Percentiles rank a stretch among this genome's conserved stretches.
Evolutionary conservation across 2,888 invertebrate genomes (phyloP).

Genomic region (Ectobius pallidus): DNA sequence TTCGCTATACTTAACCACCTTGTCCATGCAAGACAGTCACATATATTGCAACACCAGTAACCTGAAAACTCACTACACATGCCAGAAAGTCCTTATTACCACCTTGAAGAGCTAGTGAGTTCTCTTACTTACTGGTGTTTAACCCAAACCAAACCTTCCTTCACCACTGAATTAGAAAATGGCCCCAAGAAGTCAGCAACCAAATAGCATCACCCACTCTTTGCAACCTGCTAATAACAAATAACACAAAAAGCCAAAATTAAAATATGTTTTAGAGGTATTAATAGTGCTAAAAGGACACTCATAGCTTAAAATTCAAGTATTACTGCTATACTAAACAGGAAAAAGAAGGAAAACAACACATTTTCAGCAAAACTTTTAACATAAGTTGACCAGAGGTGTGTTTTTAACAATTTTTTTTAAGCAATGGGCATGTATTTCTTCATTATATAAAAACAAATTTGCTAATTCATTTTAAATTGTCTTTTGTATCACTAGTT

Average conservation of each 20-base stretch:
- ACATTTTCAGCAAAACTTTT: no score
- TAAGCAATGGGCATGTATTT: no score
- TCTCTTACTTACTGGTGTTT: slow-evolving; percentile 30
- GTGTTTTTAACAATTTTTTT: no score
- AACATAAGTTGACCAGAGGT: no score
- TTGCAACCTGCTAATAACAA: slow-evolving; percentile 37
- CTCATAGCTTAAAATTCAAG: no score
- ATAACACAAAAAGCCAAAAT: slow-evolving; percentile 24
- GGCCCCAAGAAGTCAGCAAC: slow-evolving; percentile 35
- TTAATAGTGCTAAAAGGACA: no score
- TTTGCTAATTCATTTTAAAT: no score
- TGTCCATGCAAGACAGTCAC: slow-evolving; percentile 24
- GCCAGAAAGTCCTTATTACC: not conserved
- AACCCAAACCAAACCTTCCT: slow-evolving; percentile 36
- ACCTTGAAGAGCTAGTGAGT: slow-evolving; percentile 23
- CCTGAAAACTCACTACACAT: slow-evolving; percentile 21
- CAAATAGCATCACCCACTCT: slow-evolving; percentile 32
- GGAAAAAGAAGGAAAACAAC: no score
- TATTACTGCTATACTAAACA: no score
- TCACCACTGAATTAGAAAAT: slow-evolving; percentile 34
- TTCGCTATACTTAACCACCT: slow-evolving; percentile 29
- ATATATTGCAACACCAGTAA: slow-evolving; percentile 21
- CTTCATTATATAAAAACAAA: no score
- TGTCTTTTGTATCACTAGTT: no score
- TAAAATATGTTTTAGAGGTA: not conserved